Evolutionary conservation across 2,888 invertebrate species (phyloP).

Genomic region (Drepana falcataria): DNA sequence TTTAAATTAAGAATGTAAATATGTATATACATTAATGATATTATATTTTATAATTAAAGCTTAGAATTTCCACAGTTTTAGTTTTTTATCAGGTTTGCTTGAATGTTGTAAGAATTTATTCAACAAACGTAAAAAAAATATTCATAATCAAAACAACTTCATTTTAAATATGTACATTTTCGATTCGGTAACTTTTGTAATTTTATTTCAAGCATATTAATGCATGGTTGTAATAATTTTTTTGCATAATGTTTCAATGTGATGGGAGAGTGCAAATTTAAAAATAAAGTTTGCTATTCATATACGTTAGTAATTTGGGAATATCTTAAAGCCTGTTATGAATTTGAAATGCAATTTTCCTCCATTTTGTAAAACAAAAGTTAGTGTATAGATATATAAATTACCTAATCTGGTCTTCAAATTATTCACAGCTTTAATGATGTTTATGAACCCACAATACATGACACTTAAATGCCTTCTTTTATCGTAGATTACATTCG

Average conservation of each 20-base stretch:
- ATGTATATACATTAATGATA: conserved; percentile 74
- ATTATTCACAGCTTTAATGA: too few species aligned
- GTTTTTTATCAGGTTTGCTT: conserved; percentile 27
- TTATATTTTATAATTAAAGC: conserved; percentile 54
- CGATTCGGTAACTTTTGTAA: too few species aligned
- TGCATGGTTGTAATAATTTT: too few species aligned
- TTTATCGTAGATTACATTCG: too few species aligned
- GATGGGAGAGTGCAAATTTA: conserved; percentile 31
- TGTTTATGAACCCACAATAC: too few species aligned
- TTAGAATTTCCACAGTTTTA: conserved; percentile 43
- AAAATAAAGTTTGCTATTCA: conserved; percentile 12
- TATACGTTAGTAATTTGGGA: conserved; percentile 22
- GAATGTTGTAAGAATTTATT: conserved; percentile 16
- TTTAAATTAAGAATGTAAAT: conserved; percentile 70
- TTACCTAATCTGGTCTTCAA: too few species aligned
- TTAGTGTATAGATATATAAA: too few species aligned
- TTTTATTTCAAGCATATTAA: too few species aligned
- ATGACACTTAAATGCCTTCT: too few species aligned
- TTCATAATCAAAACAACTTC: not conserved
- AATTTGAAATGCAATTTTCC: too few species aligned
- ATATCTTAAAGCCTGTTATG: not conserved
- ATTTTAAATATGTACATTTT: not conserved
- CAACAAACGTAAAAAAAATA: not conserved
- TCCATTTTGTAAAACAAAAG: too few species aligned
- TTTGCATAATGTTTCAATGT: conserved; percentile 14